phyloP scores from a whole-genome alignment of 2,797 vertebrate genomes.

The Chiroxiphia lanceolata region DNA sequence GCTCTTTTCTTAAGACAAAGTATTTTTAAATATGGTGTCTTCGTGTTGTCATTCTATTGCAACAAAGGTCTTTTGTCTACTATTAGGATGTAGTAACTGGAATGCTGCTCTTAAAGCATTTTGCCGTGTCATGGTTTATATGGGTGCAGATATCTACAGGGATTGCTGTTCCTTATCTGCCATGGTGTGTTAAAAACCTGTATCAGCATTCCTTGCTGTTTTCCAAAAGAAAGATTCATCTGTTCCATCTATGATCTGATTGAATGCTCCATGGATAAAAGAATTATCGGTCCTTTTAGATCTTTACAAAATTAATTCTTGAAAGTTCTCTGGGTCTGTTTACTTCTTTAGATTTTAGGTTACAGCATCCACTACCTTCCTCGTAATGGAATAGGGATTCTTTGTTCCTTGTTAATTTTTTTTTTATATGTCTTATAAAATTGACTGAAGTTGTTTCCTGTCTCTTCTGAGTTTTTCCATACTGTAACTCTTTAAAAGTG shows the following conservation, averaged over 20 bases:
- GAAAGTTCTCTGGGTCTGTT: not conserved
- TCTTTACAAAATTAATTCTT: not conserved
- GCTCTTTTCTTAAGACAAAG: not conserved
- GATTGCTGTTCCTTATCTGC: not conserved
- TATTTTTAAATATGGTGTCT: not conserved
- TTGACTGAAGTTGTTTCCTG: not conserved
- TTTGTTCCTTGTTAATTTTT: not conserved
- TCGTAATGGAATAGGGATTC: not conserved
- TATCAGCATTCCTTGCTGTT: not conserved
- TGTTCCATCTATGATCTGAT: not conserved
- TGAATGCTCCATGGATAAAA: not conserved
- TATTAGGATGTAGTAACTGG: not conserved
- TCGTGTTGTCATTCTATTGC: not conserved
- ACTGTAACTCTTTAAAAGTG: not conserved
- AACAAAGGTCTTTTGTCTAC: not conserved
- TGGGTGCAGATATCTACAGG: not conserved
- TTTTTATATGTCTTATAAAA: not conserved
- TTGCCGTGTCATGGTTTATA: fast-evolving
- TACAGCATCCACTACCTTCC: not conserved
- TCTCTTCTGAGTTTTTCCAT: not conserved
- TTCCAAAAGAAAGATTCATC: not conserved
- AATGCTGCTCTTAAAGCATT: not conserved
- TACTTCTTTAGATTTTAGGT: not conserved
- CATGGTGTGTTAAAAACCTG: not conserved
- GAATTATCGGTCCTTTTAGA: not conserved